Conservation (phyloP, 2,888 invertebrate genomes). For the Strigamia transsilvanica region DNA sequence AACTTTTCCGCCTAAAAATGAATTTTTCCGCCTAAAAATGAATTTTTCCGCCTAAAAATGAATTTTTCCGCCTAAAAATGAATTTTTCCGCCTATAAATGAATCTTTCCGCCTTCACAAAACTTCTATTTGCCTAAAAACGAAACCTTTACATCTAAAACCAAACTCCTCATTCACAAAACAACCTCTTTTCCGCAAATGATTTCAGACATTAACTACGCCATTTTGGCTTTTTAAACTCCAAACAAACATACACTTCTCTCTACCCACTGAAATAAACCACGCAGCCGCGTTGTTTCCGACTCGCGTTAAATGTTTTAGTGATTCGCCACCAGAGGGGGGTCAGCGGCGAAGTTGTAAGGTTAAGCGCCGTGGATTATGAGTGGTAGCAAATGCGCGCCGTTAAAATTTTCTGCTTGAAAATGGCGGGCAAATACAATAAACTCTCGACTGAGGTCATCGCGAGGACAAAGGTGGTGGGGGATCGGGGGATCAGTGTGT, state of each 20-base stretch:
- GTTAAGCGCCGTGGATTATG: conserved; percentile 30
- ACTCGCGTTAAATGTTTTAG: conserved; percentile 6
- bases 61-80: too few species aligned
- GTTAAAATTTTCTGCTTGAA: conserved; percentile 29
- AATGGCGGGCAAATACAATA: neutral
- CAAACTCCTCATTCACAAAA: too few species aligned
- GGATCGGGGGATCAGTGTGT: too few species aligned
- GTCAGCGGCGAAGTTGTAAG: neutral
- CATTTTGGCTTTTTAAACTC: neutral
- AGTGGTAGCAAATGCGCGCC: neutral
- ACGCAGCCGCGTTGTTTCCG: conserved; percentile 26
- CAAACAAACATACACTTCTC: neutral
- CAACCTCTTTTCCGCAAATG: neutral
- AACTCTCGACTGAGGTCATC: neutral
- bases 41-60: too few species aligned
- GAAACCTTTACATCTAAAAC: too few species aligned
- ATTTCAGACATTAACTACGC: neutral
- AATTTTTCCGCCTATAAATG: too few species aligned
- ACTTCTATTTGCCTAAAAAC: too few species aligned
- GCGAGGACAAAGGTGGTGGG: conserved; percentile 26
- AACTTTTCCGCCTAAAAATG: too few species aligned
- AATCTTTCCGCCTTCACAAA: too few species aligned
- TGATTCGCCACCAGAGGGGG: neutral
- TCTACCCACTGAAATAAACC: neutral
- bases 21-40: too few species aligned